Percentiles rank a stretch among this genome's conserved stretches.
phyloP scores from a whole-genome alignment of 2,888 invertebrate species.

The Eupithecia centaureata region DNA sequence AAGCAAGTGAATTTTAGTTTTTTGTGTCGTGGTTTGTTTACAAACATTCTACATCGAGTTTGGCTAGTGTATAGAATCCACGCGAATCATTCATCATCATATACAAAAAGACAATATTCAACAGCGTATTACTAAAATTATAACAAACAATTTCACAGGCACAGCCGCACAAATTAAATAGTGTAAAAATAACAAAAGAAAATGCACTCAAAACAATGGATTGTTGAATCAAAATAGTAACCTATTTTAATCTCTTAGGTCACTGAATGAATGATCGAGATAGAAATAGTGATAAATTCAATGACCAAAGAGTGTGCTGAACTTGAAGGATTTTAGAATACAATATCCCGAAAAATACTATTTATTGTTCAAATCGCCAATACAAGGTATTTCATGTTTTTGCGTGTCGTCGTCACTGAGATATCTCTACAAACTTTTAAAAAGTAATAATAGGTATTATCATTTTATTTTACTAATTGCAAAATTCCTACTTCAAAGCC shows the following conservation, averaged over 20 bases:
- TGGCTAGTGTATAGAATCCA: no score
- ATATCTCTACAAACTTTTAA: background rate
- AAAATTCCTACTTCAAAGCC: background rate
- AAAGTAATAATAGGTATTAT: no score
- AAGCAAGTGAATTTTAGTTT: no score
- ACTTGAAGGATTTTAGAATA: background rate
- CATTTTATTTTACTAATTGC: background rate
- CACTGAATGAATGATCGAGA: background rate
- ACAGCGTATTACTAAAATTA: slow-evolving; percentile 21
- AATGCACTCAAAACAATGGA: slow-evolving; percentile 30
- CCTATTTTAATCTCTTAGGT: background rate
- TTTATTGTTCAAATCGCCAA: background rate
- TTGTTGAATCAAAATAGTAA: background rate
- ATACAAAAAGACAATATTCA: slow-evolving; percentile 8
- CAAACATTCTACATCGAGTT: no score
- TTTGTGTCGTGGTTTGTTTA: no score
- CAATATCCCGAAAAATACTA: background rate
- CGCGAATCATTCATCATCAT: background rate
- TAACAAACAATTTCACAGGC: slow-evolving; percentile 27
- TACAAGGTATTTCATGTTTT: background rate
- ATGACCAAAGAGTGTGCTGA: background rate
- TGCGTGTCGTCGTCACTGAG: background rate
- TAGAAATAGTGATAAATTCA: background rate
- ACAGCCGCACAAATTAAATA: slow-evolving; percentile 26
- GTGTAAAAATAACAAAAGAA: slow-evolving; percentile 27